Base-by-base conservation (phyloP, 1,140 invertebrate species). In the Yoshiicerus persimilis region DNA sequence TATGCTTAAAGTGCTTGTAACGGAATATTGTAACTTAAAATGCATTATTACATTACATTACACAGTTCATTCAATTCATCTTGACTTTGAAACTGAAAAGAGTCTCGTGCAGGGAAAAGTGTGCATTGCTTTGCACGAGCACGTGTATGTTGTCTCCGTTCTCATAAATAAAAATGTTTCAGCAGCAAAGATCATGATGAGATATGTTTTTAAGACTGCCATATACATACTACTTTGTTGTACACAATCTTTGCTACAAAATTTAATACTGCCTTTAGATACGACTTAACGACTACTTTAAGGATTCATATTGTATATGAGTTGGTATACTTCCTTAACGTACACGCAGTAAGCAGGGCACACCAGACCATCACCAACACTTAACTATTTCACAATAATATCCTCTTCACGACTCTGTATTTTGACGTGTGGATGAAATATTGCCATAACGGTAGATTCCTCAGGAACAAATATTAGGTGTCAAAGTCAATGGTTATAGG, bases 361-460 rank as follows among this genome's bases (percentile, higher is more conserved):
- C n/a, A 38, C 75, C 30, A 80, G 30, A 80, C 34, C 32, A 80
- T 80, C 30, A 36, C 20, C 30, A 80, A 36, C 75, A 38, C 75
- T 36, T 32, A 80, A 80, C 30, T 30, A 80, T 38, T 80, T 80
- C 34, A 80, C 75, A 80, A 80, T 80, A 80, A 80, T 80, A 80
- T 80, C 75, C 75, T 80, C 70, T 77, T 80, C 75, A 80, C 75
- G 75, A 80, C 75, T 80, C 20, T 38, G 75, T 80, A 80, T 80
- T 80, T 80, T 80, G 75, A 80, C 75, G 75, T 80, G 34, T n/a
- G 34, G 75, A 80, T 80, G 75, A 80, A 80, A 80, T 80, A 80
- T 38, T 80, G 75, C 75, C 75, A 80, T 80, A 80, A 80, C 75
- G 32, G 75, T 36, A 38, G 75, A 80, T 36, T 80, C 75, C 75